These are phyloP conservation scores for Sebastolobus altivelis DNA, from an alignment of 2,797 vertebrate species.

Conservation along the genomic window DNA sequence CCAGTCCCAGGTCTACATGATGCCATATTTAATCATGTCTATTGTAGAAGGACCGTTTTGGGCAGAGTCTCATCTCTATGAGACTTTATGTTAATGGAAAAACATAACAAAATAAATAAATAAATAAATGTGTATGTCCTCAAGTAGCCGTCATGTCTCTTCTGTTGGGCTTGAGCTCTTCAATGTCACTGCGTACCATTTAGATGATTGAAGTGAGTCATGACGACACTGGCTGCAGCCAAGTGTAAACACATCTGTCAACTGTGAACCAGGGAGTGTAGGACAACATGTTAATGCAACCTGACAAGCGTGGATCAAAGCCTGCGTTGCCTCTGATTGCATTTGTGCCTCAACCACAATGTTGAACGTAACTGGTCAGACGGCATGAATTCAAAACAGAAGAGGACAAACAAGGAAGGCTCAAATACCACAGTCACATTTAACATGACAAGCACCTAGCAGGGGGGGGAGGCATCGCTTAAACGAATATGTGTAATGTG, in stretches of 20 bases:
- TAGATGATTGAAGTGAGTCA: slow-evolving; percentile 48
- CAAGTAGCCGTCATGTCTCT: slow-evolving; percentile 14
- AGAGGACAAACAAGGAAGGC: slow-evolving; percentile 9
- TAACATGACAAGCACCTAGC: slow-evolving; percentile 18
- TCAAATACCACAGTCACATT: slow-evolving; percentile 31
- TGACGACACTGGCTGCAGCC: slow-evolving; percentile 44
- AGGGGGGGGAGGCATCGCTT: slow-evolving; percentile 19
- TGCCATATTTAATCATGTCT: not conserved
- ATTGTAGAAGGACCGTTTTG: not conserved
- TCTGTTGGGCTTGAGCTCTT: slow-evolving; percentile 13
- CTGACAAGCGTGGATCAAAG: slow-evolving; percentile 58
- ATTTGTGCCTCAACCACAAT: slow-evolving; percentile 24
- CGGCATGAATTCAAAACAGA: slow-evolving; percentile 32
- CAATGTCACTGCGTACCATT: slow-evolving; percentile 40
- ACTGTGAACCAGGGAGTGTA: slow-evolving; percentile 9
- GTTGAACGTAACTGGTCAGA: slow-evolving; percentile 3
- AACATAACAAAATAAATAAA: not conserved
- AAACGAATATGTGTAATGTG: slow-evolving; percentile 50
- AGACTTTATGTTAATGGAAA: not conserved
- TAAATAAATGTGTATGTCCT: not conserved
- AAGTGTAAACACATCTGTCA: slow-evolving; percentile 36
- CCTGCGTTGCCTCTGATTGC: slow-evolving; percentile 38
- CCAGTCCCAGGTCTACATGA: not conserved
- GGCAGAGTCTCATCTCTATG: not conserved
- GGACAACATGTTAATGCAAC: slow-evolving; percentile 40